These are phyloP conservation scores for Cirrhinus mrigala DNA, from an alignment of 2,797 vertebrate species.

Conservation along the genomic window DNA sequence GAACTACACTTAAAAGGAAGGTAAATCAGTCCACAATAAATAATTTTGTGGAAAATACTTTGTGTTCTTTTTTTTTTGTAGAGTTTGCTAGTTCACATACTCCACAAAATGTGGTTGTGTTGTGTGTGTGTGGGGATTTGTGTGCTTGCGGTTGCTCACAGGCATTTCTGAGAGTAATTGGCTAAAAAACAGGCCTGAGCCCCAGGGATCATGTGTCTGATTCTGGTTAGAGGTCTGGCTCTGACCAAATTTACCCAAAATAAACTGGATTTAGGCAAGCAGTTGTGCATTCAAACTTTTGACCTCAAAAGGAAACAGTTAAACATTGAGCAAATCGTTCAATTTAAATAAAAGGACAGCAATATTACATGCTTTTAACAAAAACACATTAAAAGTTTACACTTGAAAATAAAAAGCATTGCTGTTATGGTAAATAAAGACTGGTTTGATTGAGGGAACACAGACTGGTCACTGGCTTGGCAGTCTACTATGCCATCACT, in stretches of 20 bases:
- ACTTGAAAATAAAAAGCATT: slow-evolving; percentile 1
- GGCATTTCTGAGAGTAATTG: slow-evolving; percentile 15
- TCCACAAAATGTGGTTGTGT: slow-evolving; percentile 4
- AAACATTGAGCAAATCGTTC: background rate
- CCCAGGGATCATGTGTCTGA: background rate
- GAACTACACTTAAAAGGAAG: slow-evolving; percentile 82
- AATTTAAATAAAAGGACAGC: background rate
- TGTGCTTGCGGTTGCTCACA: background rate
- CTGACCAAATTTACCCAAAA: background rate
- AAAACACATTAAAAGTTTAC: background rate
- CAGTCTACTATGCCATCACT: slow-evolving; percentile 19
- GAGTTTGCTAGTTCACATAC: background rate
- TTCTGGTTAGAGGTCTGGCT: slow-evolving; percentile 18
- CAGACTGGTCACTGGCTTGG: background rate
- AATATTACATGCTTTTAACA: background rate
- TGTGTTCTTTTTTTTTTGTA: slow-evolving; percentile 32
- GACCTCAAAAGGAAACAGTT: background rate
- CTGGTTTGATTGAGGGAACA: background rate
- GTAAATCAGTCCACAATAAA: slow-evolving; percentile 92
- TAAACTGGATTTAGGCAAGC: background rate
- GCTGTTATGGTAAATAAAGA: background rate
- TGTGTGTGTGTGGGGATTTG: background rate
- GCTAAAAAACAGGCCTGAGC: slow-evolving; percentile 2
- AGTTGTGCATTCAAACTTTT: background rate
- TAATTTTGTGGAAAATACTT: slow-evolving; percentile 80